A percentile compares a stretch with the other conserved stretches of the same genome.
Conservation (phyloP, 2,113 vertebrate genomes). For the Brachirus orientalis region DNA sequence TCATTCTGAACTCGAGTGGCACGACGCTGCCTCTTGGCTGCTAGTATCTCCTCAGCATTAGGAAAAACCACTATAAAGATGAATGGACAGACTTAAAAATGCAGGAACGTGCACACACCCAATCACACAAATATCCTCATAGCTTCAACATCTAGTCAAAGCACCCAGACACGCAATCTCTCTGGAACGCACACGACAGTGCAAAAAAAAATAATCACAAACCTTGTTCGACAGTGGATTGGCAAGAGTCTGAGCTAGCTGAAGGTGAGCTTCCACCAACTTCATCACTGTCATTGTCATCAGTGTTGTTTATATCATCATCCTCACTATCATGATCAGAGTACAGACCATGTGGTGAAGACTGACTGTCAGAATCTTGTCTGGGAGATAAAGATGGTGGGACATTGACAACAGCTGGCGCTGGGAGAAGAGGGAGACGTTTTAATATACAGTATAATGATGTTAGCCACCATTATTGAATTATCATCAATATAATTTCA, state of each 20-base stretch:
- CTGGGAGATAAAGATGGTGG: slow-evolving; percentile 20
- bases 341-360: slow-evolving; percentile 37
- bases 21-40: slow-evolving; percentile 82
- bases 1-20: slow-evolving; percentile 79
- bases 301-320: background rate
- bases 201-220: slow-evolving; percentile 11
- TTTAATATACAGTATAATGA: too few relatives aligned
- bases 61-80: slow-evolving; percentile 80
- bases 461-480: background rate
- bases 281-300: slow-evolving; percentile 23
- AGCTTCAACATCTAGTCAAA: too few relatives aligned
- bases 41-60: slow-evolving; percentile 73
- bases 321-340: slow-evolving; percentile 3
- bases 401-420: slow-evolving; percentile 1
- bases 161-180: background rate
- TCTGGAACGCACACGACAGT: slow-evolving; percentile 13
- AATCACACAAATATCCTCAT: too few relatives aligned
- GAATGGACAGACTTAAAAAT: background rate
- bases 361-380: slow-evolving; percentile 32
- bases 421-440: background rate
- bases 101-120: background rate
- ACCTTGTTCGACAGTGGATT: slow-evolving; percentile 66
- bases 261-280: slow-evolving; percentile 26
- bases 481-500: background rate
- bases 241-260: slow-evolving; percentile 57